phyloP scores from a whole-genome alignment of 35 echinoderm and acorn worm genomes.

The Anneissia japonica region DNA sequence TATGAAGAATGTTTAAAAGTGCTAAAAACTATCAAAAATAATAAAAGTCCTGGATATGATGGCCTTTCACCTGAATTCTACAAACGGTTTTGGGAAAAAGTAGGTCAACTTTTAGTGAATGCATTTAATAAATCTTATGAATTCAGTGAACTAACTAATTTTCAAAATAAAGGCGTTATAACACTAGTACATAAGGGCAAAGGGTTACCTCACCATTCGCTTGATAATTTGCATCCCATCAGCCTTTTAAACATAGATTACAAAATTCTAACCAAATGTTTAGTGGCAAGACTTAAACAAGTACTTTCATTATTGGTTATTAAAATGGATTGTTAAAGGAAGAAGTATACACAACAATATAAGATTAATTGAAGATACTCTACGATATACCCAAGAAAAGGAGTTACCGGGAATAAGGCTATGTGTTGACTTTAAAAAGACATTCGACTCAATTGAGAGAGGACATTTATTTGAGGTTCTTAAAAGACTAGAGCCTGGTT shows the following conservation, averaged over 20 bases:
- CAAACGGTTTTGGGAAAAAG: not conserved
- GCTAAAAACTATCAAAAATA: not conserved
- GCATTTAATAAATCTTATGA: not conserved
- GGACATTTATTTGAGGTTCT: not conserved
- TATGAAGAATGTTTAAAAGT: not conserved
- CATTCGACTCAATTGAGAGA: not conserved
- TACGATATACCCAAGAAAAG: not conserved
- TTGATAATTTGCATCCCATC: not conserved
- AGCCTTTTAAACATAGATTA: slow-evolving; percentile 3
- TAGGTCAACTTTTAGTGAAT: not conserved
- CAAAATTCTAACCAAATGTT: not conserved
- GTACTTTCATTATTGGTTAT: not conserved
- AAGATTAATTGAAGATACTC: not conserved
- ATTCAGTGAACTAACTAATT: not conserved
- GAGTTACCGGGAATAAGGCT: not conserved
- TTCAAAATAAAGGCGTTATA: not conserved
- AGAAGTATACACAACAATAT: not conserved
- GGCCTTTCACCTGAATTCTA: slow-evolving; percentile 5
- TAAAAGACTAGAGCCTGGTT: not conserved
- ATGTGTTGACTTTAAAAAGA: not conserved
- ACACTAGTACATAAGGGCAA: not conserved
- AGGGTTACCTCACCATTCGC: too few relatives aligned
- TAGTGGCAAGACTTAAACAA: not conserved
- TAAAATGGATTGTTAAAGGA: not conserved
- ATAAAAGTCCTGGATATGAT: slow-evolving; percentile 5